Evolutionary conservation across 2,888 invertebrate species (phyloP), one percentile per base, ranked within the genome.

Genomic region (Sylvicola fuscatus): DNA sequence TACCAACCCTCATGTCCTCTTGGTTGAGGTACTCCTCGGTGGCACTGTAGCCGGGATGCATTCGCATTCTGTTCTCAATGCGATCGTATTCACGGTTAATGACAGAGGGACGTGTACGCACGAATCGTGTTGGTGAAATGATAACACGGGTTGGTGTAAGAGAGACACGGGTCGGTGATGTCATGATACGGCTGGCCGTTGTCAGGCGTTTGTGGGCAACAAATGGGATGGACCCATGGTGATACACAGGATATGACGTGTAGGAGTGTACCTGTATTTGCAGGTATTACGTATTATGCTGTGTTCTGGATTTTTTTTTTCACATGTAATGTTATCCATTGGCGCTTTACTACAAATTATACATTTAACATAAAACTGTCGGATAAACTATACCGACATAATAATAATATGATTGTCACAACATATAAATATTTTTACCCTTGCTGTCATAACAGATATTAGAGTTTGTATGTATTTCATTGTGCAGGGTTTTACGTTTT

Each of bases 21-120:
- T 82, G 78, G 62, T 77, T 76, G 60, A 77, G 75, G 62, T 73
- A 84, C 53, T 77, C 73, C 47, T 78, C 79, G 44, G 74, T 65
- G 47, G 79, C 70, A 40, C 72, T 71, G 47, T 70, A 64, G 41
- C 69, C 67, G 37, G 58, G 56, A 50, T 62, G 59, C 26, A 76
- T 70, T 42, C 77, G 67, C 42, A 65, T 59, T 53, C 69, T 68
- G 56, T 72, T 65, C 46, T 68, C 64, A 54, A 78, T 77, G 53
- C 75, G 66, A 54, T 74, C 72, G 48, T 70, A 66, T 53, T 75
- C 75, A 41, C 68, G 67, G 48, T 72, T 64, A 48, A 79, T 61
- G 41, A 75, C 66, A 33, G 76, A 71, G 34, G 74, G 72, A 32
- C 72, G 65, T 46, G 70, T 66, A 34, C 37, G 32, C 26, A 38